phyloP scores from a whole-genome alignment of 2,113 vertebrate species.

The Oreochromis tanganicae region DNA sequence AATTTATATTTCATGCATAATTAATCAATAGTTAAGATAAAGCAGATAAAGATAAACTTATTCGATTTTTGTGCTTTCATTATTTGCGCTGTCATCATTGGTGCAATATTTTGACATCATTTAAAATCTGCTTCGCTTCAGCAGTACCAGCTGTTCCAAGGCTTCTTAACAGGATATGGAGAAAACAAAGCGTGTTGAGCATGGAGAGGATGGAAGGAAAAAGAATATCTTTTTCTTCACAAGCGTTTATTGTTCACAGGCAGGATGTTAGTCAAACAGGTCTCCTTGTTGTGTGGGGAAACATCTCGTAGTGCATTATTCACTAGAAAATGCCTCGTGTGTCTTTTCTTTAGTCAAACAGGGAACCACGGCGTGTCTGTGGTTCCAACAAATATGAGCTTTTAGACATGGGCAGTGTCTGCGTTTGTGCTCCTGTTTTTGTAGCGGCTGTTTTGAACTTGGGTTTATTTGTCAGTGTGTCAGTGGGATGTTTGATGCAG shows the following conservation, averaged over 20 bases:
- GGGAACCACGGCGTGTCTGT: background rate
- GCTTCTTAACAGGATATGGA: background rate
- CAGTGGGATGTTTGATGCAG: slow-evolving; percentile 31
- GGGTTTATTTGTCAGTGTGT: slow-evolving; percentile 37
- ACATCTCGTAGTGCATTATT: background rate
- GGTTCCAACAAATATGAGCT: background rate
- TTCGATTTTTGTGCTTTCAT: background rate
- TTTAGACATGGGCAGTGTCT: background rate
- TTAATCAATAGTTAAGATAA: background rate
- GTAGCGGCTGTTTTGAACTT: background rate
- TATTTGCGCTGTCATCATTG: background rate
- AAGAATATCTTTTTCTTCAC: slow-evolving; percentile 10
- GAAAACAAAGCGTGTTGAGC: background rate
- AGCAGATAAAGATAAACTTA: background rate
- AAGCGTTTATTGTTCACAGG: background rate
- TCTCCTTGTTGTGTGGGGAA: background rate
- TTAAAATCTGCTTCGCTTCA: background rate
- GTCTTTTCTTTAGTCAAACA: background rate
- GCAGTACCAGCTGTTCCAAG: background rate
- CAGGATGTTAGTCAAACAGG: slow-evolving; percentile 11
- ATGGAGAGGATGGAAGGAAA: background rate
- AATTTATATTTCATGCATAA: background rate
- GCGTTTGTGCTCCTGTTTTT: background rate
- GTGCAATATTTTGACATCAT: background rate
- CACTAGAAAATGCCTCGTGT: background rate